Evolutionary conservation across 2,888 invertebrate genomes (phyloP).

Genomic region (Dicyrtomina minuta): DNA sequence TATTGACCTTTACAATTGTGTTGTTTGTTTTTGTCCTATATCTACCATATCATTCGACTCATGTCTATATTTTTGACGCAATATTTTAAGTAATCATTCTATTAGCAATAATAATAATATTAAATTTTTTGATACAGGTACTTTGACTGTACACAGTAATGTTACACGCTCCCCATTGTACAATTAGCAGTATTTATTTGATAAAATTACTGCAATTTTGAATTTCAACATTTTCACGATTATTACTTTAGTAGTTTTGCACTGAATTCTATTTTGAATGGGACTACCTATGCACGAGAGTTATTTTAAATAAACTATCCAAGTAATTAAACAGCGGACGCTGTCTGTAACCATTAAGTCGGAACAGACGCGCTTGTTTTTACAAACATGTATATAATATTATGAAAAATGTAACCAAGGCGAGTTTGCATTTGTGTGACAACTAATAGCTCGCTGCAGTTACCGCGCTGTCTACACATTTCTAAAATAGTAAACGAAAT

Average conservation of each 20-base stretch:
- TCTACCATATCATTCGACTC: too few relatives aligned
- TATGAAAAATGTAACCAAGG: slow-evolving; percentile 14
- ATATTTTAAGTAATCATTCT: not conserved
- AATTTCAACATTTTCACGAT: too few relatives aligned
- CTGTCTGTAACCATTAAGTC: too few relatives aligned
- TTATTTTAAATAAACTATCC: too few relatives aligned
- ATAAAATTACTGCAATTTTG: too few relatives aligned
- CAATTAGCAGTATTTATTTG: slow-evolving; percentile 8
- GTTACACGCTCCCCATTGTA: slow-evolving; percentile 32
- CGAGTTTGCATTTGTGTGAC: slow-evolving; percentile 9
- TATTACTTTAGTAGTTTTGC: too few relatives aligned
- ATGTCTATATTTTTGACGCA: not conserved
- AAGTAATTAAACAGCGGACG: too few relatives aligned
- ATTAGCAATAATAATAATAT: not conserved
- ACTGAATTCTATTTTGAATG: too few relatives aligned
- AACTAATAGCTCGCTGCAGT: not conserved
- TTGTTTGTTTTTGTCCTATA: too few relatives aligned
- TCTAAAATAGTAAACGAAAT: not conserved
- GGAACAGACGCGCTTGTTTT: not conserved
- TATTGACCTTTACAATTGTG: too few relatives aligned
- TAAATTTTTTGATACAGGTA: slow-evolving; percentile 25
- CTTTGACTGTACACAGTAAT: slow-evolving; percentile 36
- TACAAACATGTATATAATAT: slow-evolving; percentile 10
- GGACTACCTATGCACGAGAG: too few relatives aligned
- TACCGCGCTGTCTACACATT: not conserved